Conservation (phyloP, 2,888 invertebrate species). For the Drosophila limbata region DNA sequence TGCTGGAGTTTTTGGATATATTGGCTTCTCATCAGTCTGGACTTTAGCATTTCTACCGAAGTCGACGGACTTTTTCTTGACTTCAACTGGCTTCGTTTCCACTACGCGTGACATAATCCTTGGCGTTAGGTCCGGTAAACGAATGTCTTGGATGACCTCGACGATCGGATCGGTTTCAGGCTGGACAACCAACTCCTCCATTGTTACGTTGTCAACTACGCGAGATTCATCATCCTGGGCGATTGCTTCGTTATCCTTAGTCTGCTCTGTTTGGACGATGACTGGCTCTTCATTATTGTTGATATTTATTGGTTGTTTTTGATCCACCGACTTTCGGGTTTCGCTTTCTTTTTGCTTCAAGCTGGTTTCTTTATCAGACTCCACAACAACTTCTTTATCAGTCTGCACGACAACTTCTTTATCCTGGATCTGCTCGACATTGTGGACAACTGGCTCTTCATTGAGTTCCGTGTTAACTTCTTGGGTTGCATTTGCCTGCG, state of each 20-base stretch:
- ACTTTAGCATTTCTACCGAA: constrained; percentile 52
- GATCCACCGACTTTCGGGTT: background rate
- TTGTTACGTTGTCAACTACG: background rate
- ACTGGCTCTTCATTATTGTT: background rate
- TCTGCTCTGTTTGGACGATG: background rate
- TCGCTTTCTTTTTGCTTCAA: background rate
- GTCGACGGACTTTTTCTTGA: constrained; percentile 47
- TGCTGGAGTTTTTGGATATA: constrained; percentile 77
- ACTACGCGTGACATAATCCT: background rate
- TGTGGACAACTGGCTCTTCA: too few species aligned
- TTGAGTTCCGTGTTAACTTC: background rate
- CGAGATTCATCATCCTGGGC: background rate
- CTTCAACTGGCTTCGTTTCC: constrained; percentile 6
- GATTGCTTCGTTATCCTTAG: background rate
- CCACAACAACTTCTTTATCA: background rate
- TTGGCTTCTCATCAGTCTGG: constrained; percentile 50
- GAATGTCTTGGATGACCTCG: background rate
- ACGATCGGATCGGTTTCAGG: background rate
- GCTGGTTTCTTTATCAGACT: background rate
- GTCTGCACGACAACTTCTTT: background rate
- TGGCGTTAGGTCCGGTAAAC: constrained; percentile 28
- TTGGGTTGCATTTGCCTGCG: background rate
- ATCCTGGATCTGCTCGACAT: background rate
- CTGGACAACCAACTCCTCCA: background rate
- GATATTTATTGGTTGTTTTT: background rate